Base-by-base conservation (phyloP, 64 coral and sea anemone genomes). In the Dendronephthya gigantea region DNA sequence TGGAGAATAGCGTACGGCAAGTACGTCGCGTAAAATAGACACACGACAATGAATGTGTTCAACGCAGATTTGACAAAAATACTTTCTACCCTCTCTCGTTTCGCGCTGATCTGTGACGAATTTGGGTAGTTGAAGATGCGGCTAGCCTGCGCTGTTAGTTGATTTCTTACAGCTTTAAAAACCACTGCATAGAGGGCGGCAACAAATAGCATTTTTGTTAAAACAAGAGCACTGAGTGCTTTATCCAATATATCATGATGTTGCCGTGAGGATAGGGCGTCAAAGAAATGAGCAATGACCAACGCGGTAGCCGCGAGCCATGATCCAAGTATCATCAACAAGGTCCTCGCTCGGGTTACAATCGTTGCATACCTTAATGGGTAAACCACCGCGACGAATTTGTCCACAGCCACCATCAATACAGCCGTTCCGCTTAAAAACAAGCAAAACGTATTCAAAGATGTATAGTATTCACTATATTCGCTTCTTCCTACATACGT, bases 341-440 rank as follows among this genome's bases (percentile, higher is more conserved):
- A 36, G 2, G 28, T 79, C 72, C 72, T 79, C 36, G 2, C 36
- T 79, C 32, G 10, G 5, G 72, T 79, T 79, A 79, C 29, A 29
- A 79, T 36, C 36, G 36, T 36, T 4, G 32, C 31, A 39, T 79
- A 79, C 15, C 72, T 34, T 39, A 79, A 79, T 36, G 72, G 72
- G 37, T 36, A 79, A 7, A 79, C 72, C 1, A 79, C 72, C 0
- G 72, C 72, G 32, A 79, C 36, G 13, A 79, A 79, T 19, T 35
- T 79, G 28, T 79, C 72, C 29, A 79, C 36, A 19, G 72, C 72
- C 0, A 79, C 36, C 19, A 33, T 79, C 36, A 79, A 39, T 12
- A 79, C 72, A 79, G 72, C 72, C 29, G 72, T 79, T 8, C 72
- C 72, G 17, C 72, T 79, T 1, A 34, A 34, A 79, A 79, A 79